These are phyloP conservation scores for Pelochelys cantorii DNA, from an alignment of 2,797 vertebrate genomes.

Conservation along the genomic window DNA sequence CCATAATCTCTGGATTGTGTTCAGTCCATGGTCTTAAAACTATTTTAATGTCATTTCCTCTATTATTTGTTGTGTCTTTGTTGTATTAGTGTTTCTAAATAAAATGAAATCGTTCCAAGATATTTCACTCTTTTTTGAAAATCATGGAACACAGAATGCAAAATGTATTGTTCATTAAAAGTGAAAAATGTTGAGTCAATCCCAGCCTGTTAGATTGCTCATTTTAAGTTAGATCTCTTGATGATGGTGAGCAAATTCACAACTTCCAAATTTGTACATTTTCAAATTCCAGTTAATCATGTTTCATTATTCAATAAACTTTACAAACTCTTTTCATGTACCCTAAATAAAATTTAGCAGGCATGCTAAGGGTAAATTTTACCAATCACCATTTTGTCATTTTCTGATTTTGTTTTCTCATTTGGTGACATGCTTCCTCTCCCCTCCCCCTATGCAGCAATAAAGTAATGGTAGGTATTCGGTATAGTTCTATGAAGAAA, in stretches of 20 bases:
- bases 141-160: not conserved
- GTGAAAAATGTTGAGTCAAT: not conserved
- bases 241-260: not conserved
- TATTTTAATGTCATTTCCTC: not conserved
- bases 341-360: not conserved
- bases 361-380: not conserved
- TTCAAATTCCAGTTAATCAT: not conserved
- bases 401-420: not conserved
- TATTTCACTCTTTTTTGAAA: not conserved
- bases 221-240: not conserved
- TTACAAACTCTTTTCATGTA: not conserved
- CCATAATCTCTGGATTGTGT: not conserved
- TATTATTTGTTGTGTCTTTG: not conserved
- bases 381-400: accelerated
- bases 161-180: not conserved
- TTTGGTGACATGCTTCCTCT: not conserved
- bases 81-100: not conserved
- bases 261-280: not conserved
- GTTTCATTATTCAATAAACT: not conserved
- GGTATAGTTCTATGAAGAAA: not conserved
- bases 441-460: accelerated
- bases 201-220: not conserved
- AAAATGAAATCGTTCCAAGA: not conserved
- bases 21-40: not conserved
- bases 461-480: not conserved